Conservation (phyloP, 2,797 vertebrate species). For the Saxicola maurus region DNA sequence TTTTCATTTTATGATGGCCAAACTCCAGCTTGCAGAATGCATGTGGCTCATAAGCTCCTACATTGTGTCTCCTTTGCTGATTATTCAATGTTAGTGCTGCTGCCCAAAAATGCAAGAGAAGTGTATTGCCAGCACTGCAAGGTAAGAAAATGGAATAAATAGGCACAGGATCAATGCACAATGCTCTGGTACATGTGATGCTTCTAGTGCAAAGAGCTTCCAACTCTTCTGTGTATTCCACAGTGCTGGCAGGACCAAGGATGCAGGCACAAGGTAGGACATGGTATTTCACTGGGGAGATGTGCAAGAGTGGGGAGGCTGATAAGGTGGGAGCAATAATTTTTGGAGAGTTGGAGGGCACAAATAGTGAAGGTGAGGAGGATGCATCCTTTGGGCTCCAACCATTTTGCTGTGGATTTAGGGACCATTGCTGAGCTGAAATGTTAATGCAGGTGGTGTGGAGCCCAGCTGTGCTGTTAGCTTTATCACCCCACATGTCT, state of each 20-base stretch:
- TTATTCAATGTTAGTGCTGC: background rate
- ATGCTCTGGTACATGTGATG: background rate
- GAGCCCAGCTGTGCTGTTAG: background rate
- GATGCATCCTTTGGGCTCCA: background rate
- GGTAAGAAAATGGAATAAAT: background rate
- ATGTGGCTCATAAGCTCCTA: background rate
- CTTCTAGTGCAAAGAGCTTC: background rate
- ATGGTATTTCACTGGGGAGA: background rate
- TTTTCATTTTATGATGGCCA: background rate
- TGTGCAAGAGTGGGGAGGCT: background rate
- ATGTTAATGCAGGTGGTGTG: background rate
- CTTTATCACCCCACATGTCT: background rate
- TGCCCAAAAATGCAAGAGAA: background rate
- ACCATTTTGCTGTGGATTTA: background rate
- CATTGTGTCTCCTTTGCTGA: background rate
- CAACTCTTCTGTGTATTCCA: background rate
- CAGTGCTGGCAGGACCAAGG: background rate
- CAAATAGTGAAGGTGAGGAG: background rate
- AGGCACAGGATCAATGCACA: background rate
- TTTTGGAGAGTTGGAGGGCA: background rate
- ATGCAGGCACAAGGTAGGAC: background rate
- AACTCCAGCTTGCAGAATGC: background rate
- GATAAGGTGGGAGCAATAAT: background rate
- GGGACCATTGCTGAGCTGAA: background rate
- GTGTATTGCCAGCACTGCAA: background rate